These are phyloP conservation scores for Archips crataeganus DNA, from an alignment of 2,888 invertebrate genomes.

Conservation along the genomic window DNA sequence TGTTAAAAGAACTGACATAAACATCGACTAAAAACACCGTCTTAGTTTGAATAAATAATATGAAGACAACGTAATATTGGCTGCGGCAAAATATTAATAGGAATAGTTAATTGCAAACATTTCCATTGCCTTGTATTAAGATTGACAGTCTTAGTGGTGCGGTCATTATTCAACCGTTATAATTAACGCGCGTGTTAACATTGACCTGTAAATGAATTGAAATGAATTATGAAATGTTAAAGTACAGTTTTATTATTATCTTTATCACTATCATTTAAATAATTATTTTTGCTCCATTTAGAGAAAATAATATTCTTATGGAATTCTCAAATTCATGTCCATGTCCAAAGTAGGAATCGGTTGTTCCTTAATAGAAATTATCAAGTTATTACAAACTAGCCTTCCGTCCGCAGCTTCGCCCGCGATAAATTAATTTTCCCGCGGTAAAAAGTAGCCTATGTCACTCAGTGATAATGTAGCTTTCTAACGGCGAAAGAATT, in stretches of 20 bases:
- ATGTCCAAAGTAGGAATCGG: neutral
- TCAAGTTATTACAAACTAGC: no score
- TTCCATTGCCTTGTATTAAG: constrained; percentile 48
- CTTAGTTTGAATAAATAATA: constrained; percentile 18
- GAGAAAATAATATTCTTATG: neutral
- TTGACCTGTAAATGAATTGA: constrained; percentile 72
- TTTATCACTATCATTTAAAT: constrained; percentile 19
- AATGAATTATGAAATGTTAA: constrained; percentile 50
- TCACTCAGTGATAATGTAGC: no score
- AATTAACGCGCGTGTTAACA: constrained; percentile 56
- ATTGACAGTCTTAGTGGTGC: constrained; percentile 45
- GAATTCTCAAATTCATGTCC: neutral
- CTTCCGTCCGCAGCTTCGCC: no score
- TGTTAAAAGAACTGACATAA: neutral
- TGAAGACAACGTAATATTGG: constrained; percentile 35
- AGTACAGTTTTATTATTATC: constrained; percentile 31
- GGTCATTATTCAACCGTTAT: constrained; percentile 42
- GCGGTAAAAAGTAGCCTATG: no score
- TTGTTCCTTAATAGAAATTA: neutral
- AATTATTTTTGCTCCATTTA: neutral
- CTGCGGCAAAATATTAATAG: constrained; percentile 56
- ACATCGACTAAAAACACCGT: constrained; percentile 20
- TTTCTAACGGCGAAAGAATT: no score
- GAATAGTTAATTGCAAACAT: constrained; percentile 54
- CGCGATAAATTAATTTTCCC: no score